Evolutionary conservation across 2,797 vertebrate species (phyloP).

Genomic region (Cossypha dichroa): DNA sequence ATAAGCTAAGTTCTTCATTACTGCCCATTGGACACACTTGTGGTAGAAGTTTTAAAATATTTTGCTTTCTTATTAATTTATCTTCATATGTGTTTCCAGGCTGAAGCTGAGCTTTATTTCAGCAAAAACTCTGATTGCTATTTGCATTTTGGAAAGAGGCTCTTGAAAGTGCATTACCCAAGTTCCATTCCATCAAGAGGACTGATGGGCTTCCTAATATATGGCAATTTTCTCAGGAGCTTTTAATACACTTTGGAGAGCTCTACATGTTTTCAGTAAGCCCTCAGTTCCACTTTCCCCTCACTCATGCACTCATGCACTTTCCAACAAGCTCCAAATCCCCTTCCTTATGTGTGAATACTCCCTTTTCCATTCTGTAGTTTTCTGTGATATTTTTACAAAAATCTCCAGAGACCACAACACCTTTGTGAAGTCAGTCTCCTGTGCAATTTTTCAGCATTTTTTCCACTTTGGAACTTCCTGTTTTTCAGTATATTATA

Average conservation of each 20-base stretch:
- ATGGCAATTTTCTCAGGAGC: not conserved
- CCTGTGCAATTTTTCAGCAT: not conserved
- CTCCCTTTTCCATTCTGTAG: not conserved
- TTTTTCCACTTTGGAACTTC: not conserved
- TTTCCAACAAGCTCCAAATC: not conserved
- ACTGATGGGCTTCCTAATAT: not conserved
- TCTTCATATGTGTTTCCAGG: not conserved
- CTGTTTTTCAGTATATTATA: not conserved
- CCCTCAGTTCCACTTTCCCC: not conserved
- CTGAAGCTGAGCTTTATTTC: not conserved
- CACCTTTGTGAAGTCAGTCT: not conserved
- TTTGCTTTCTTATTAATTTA: not conserved
- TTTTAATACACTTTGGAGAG: not conserved
- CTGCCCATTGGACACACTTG: not conserved
- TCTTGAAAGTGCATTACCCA: not conserved
- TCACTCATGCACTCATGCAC: not conserved
- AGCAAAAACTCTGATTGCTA: not conserved
- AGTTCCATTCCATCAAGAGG: not conserved
- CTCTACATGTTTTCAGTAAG: not conserved
- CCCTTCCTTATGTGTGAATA: not conserved
- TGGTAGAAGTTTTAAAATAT: accelerated
- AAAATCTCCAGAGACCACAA: not conserved
- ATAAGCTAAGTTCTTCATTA: not conserved
- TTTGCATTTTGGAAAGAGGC: not conserved
- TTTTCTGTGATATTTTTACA: not conserved